phyloP scores from a whole-genome alignment of 1,140 invertebrate genomes.

The Magallana ariakensis region DNA sequence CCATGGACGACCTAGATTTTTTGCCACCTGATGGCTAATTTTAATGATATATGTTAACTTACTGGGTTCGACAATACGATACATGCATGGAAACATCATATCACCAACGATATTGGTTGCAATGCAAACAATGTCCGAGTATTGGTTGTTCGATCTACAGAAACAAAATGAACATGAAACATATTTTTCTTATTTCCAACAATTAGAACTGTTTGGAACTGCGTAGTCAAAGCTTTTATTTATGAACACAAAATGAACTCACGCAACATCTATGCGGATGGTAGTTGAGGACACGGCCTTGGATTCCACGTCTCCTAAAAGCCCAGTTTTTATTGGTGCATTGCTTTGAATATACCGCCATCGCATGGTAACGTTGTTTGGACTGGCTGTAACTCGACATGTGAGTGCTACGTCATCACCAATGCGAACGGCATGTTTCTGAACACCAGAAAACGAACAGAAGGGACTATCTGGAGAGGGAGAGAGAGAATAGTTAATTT shows the following conservation, averaged over 20 bases:
- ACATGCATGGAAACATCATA: constrained; percentile 52
- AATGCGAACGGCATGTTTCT: constrained; percentile 53
- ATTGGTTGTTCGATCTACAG: constrained; percentile 53
- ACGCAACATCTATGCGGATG: constrained; percentile 25
- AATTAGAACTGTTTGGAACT: neutral
- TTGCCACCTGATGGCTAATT: no score
- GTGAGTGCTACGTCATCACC: constrained; percentile 50
- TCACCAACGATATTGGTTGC: constrained; percentile 55
- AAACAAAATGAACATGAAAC: neutral
- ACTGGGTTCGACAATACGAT: constrained; percentile 61
- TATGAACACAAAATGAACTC: neutral
- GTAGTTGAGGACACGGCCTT: constrained; percentile 13
- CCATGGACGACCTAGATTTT: no score
- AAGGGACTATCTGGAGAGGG: constrained; percentile 55
- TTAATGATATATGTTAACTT: neutral
- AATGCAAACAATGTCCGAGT: constrained; percentile 55
- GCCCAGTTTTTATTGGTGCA: constrained; percentile 11
- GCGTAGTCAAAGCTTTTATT: neutral
- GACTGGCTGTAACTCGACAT: constrained; percentile 57
- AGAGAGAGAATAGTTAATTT: neutral
- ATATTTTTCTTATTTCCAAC: neutral
- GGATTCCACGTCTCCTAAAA: constrained; percentile 30
- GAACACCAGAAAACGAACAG: constrained; percentile 43
- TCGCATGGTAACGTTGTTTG: constrained; percentile 57
- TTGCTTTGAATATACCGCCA: constrained; percentile 56